Conservation (phyloP, 1,140 invertebrate species). For the Drosophila subpulchrella region DNA sequence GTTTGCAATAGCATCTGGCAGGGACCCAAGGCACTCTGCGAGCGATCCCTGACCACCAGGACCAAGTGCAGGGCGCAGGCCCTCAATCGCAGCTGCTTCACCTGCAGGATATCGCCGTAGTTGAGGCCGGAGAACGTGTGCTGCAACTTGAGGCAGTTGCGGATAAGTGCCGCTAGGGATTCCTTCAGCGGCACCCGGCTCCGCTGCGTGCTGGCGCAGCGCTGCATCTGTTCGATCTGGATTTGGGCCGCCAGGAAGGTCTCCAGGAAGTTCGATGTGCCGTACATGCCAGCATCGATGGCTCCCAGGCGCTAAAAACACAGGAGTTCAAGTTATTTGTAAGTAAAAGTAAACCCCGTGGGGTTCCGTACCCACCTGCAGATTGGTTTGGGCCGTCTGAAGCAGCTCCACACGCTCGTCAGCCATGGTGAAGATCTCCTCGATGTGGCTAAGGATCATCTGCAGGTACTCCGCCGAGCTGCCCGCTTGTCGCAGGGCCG, state of each 20-base stretch:
- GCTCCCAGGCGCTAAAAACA: constrained; percentile 88
- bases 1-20: constrained; percentile 85
- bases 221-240: constrained; percentile 85
- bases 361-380: constrained; percentile 83
- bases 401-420: constrained; percentile 86
- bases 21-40: constrained; percentile 85
- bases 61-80: constrained; percentile 93
- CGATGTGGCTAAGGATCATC: constrained; percentile 89
- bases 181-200: constrained; percentile 79
- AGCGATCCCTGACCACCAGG: constrained; percentile 87
- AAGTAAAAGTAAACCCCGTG: not conserved
- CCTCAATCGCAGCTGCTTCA: constrained; percentile 93
- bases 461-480: constrained; percentile 88
- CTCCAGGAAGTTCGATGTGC: constrained; percentile 93
- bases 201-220: constrained; percentile 64
- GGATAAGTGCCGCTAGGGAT: constrained; percentile 86
- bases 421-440: constrained; percentile 87
- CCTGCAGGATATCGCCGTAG: constrained; percentile 89
- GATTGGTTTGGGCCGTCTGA: constrained; percentile 90
- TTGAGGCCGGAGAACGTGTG: constrained; percentile 93
- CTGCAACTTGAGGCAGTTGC: constrained; percentile 91
- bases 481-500: constrained; percentile 56
- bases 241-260: constrained; percentile 91
- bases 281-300: constrained; percentile 92
- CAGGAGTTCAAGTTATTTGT: not conserved